Percentiles rank a stretch among this genome's conserved stretches.
Conservation (phyloP, 2,113 vertebrate genomes). For the Cygnus atratus region DNA sequence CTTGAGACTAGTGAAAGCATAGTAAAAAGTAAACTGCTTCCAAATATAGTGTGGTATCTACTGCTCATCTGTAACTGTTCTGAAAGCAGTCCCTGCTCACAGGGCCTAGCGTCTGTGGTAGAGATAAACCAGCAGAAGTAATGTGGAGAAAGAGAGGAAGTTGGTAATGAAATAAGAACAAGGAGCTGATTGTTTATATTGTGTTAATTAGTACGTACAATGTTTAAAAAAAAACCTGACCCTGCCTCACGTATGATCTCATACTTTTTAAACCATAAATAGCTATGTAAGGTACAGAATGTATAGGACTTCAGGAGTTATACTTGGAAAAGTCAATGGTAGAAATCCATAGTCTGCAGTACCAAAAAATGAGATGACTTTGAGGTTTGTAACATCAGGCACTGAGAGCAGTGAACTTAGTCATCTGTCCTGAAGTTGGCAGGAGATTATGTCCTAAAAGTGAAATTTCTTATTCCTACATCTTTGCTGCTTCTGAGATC, state of each 20-base stretch:
- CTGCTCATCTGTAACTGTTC: not conserved
- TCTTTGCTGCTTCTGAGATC: not conserved
- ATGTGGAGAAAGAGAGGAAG: not conserved
- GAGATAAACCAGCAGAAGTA: not conserved
- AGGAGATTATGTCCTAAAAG: not conserved
- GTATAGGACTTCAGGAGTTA: not conserved
- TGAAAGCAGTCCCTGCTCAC: not conserved
- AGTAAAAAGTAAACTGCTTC: not conserved
- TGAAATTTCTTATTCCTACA: not conserved
- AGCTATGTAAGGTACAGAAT: not conserved
- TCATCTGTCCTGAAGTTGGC: not conserved
- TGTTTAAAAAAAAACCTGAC: not conserved
- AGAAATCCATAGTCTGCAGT: not conserved
- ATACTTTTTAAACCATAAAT: not conserved
- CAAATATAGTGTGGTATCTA: fast-evolving
- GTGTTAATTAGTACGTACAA: not conserved
- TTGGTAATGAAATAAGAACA: not conserved
- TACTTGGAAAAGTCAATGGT: not conserved
- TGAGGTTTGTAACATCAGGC: not conserved
- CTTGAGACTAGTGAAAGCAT: not conserved
- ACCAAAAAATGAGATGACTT: not conserved
- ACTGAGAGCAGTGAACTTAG: not conserved
- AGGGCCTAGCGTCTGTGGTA: not conserved
- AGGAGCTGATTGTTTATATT: not conserved
- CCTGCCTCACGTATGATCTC: not conserved